phyloP scores from a whole-genome alignment of 2,888 invertebrate species.

The Metellina segmentata region DNA sequence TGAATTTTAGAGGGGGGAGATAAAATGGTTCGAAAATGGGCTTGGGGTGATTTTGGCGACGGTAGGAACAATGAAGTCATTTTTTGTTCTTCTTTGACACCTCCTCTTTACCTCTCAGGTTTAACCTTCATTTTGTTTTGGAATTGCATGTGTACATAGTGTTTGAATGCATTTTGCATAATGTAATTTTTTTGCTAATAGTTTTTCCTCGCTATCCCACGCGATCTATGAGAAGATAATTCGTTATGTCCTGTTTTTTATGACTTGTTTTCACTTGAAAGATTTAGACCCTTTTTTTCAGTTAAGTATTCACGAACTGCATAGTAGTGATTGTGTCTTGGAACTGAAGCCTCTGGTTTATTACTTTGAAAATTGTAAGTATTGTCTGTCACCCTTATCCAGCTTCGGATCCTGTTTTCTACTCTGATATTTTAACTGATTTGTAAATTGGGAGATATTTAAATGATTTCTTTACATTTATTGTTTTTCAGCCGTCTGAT shows the following conservation, averaged over 20 bases:
- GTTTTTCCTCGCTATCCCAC: neutral
- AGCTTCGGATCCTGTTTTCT: no score
- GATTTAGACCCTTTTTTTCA: no score
- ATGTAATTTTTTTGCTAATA: neutral
- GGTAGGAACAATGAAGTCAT: constrained; percentile 40
- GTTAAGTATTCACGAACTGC: no score
- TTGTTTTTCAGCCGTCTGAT: no score
- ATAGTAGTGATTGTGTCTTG: neutral
- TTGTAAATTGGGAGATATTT: no score
- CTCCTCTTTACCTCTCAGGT: neutral
- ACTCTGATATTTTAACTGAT: no score
- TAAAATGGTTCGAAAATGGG: constrained; percentile 10
- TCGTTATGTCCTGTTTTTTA: neutral
- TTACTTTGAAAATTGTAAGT: neutral
- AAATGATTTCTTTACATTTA: no score
- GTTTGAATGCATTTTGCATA: neutral
- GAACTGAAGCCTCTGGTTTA: neutral
- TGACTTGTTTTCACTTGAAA: neutral
- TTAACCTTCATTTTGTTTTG: neutral
- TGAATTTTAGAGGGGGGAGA: constrained; percentile 4
- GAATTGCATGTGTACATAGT: neutral
- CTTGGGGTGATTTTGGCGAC: constrained; percentile 25
- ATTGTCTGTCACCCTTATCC: neutral
- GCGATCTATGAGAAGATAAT: neutral
- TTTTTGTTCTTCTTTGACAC: neutral